A percentile compares a stretch with the other conserved stretches of the same genome.
phyloP scores from a whole-genome alignment of 2,888 invertebrate species.

The Crocallis elinguaria region DNA sequence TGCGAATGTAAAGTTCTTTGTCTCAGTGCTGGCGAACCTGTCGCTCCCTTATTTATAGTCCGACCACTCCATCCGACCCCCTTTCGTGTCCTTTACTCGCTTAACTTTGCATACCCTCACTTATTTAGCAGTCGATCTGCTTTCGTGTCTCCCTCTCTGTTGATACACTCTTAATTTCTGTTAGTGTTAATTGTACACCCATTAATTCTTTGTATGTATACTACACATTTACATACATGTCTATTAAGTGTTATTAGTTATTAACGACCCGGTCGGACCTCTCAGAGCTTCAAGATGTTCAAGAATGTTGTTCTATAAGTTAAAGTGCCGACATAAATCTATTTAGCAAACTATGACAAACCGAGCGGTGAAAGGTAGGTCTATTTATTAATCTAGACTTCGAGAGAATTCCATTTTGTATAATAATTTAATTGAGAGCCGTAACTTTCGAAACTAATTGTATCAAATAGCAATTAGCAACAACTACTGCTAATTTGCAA shows the following conservation, averaged over 20 bases:
- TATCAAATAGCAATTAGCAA: constrained; percentile 20
- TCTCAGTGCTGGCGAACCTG: constrained; percentile 51
- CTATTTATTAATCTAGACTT: constrained; percentile 33
- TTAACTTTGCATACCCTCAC: constrained; percentile 18
- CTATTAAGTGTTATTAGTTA: constrained; percentile 40
- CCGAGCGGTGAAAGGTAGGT: constrained; percentile 45
- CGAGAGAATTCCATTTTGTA: constrained; percentile 22
- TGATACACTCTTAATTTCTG: constrained; percentile 24
- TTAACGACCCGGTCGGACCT: constrained; percentile 39
- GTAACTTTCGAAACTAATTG: constrained; percentile 14
- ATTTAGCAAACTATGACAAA: constrained; percentile 46
- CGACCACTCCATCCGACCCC: constrained; percentile 29
- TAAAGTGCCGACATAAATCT: constrained; percentile 38
- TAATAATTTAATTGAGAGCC: constrained; percentile 8
- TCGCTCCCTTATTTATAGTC: constrained; percentile 36
- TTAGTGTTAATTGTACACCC: constrained; percentile 36
- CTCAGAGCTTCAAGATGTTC: constrained; percentile 34
- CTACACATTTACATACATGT: constrained; percentile 36
- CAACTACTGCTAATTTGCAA: constrained; percentile 22
- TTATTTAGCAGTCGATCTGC: constrained; percentile 3
- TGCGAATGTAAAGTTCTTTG: constrained; percentile 55
- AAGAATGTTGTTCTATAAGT: constrained; percentile 42
- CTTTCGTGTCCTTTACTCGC: constrained; percentile 35
- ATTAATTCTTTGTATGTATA: constrained; percentile 36
- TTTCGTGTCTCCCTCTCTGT: constrained; percentile 2